Evolutionary conservation across 2,797 vertebrate species (phyloP), one percentile per base, ranked within the genome.

Genomic region (Sebastes minor): DNA sequence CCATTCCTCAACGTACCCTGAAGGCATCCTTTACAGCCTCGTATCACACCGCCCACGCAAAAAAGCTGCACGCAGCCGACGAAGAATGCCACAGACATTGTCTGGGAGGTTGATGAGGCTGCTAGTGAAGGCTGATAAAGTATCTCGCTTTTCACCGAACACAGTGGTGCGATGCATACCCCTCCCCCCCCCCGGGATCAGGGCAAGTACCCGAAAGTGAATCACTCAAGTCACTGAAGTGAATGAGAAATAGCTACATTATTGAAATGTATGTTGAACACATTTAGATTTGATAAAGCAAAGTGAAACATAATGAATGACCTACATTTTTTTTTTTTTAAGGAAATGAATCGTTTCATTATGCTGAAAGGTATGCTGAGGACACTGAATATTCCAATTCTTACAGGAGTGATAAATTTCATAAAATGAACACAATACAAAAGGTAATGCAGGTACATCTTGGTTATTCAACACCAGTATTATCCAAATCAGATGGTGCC

Each of bases 401-500:
- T 46, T 30, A 60, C 4, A 53, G 18, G 3, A 28, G 12, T 14
- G 14, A 33, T 61, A 18, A 6, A 56, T 6, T 8, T 3, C 68
- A 56, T 6, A 56, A 14, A 22, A 59, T 20, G 2, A 74, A 8
- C 5, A 25, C 3, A 42, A 27, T 32, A 8, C 8, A 28, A 62
- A 73, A 71, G 46, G 65, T 67, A 33, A 16, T 23, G 8, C 35
- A 74, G 55, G 68, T 80, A 35, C 32, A 57, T 80, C 12, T 74
- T 25, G 46, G 46, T 25, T 78, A 78, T 60, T 66, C 32, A 68
- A 60, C 35, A 46, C 23, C 23, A 14, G 56, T 27, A 3, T 68
- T 14, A 57, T 33, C 53, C 53, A 55, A 64, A 68, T 78, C 56
- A 76, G 73, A 87, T 71, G 65, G 69, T 42, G 46, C 72, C 14